Base-by-base conservation (phyloP, 2,113 vertebrate genomes). In the Rhinolophus sinicus region DNA sequence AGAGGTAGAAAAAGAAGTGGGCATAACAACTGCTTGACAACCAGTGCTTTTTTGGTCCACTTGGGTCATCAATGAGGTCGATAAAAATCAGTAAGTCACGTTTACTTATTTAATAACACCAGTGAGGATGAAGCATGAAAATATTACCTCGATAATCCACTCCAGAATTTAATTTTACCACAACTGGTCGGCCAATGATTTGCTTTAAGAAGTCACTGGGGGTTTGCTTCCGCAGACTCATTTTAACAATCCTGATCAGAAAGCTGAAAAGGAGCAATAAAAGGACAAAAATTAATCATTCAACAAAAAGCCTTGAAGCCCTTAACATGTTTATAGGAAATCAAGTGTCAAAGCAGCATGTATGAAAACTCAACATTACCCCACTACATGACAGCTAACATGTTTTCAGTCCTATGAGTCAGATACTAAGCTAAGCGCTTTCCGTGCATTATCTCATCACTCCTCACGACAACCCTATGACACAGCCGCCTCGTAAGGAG, bases 171-270 rank as follows among this genome's bases (percentile, higher is more conserved):
- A 99, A 98, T 96, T 99, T 99, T 69, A 99, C 99, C 28, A 99
- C 99, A 95, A 99, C 99, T 26, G 99, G 99, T 94, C 99, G 99
- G 70, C 99, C 99, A n/a, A 99, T 99, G 82, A 99, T 99, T 98
- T 99, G 99, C 98, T 99, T 99, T 96, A 99, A 98, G 94, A 99
- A 99, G 98, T 99, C 99, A 97, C 99, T 99, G 5, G 99, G 99
- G 10, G 99, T 99, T 97, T 99, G 99, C 95, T 99, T 99, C 69
- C 99, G 98, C 30, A 99, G 98, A 98, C 99, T 99, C 99, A 99
- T 99, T 95, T 96, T 99, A 92, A 92, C 76, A 58, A 90, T 93
- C 76, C 89, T 93, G 78, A 52, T 38, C 64, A 96, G n/a, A 97
- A 95, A 98, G 94, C 86, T 85, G 90, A 62, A 92, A 93, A 40